phyloP scores from a whole-genome alignment of 1,140 invertebrate species.

The Dolichoris vasculosae region DNA sequence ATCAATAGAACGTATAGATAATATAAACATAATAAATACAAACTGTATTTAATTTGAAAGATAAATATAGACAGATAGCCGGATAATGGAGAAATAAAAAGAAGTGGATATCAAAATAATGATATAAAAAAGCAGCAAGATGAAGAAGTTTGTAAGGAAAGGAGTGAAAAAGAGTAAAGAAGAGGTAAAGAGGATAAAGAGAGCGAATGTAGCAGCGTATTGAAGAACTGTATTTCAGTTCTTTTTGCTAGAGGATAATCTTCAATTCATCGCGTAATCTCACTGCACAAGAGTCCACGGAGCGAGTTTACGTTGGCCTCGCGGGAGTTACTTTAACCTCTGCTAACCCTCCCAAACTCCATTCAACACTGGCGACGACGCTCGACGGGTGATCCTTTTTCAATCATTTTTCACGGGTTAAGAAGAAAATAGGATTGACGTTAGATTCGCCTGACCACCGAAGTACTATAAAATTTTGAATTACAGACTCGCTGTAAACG shows the following conservation, averaged over 20 bases:
- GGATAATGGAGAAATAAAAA: constrained; percentile 41
- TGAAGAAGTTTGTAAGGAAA: background rate
- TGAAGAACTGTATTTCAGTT: constrained; percentile 47
- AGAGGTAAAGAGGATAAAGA: background rate
- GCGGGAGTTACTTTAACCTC: constrained; percentile 21
- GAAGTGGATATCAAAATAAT: constrained; percentile 1
- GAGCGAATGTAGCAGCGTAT: constrained; percentile 24
- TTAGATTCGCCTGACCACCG: background rate
- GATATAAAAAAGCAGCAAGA: background rate
- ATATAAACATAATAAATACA: background rate
- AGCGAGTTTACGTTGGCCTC: background rate
- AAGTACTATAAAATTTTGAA: constrained; percentile 40
- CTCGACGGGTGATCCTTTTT: constrained; percentile 25
- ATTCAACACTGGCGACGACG: background rate
- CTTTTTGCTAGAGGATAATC: constrained; percentile 44
- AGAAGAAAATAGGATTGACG: constrained; percentile 41
- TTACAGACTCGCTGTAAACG: constrained; percentile 7
- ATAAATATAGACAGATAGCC: constrained; percentile 42
- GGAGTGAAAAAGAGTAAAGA: background rate
- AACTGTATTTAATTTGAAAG: constrained; percentile 33
- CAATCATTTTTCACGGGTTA: constrained; percentile 10
- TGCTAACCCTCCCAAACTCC: background rate
- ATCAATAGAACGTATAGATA: background rate
- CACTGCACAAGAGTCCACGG: constrained; percentile 25
- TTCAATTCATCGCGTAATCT: constrained; percentile 53